Conservation (phyloP, 2,113 vertebrate species). For the Condylura cristata region DNA sequence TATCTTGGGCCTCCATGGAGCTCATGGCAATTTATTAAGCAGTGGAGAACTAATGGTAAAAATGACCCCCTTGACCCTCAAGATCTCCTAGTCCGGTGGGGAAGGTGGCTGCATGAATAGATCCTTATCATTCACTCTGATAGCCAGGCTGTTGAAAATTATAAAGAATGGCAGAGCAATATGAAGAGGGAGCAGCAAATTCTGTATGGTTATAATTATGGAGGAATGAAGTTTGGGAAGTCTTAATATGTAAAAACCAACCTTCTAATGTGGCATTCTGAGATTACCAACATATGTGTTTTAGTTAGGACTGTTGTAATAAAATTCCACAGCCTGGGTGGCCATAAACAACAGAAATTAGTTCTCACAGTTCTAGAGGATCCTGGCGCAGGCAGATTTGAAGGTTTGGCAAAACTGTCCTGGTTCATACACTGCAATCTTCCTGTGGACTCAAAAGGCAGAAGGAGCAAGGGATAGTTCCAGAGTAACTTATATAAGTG, state of each 20-base stretch:
- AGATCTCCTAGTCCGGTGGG: background rate
- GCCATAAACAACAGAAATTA: background rate
- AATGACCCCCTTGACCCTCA: background rate
- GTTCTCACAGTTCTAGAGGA: background rate
- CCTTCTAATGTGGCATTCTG: background rate
- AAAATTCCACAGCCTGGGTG: background rate
- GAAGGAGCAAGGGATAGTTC: background rate
- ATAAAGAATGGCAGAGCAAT: background rate
- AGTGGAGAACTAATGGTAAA: background rate
- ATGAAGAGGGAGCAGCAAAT: background rate
- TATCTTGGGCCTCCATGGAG: background rate
- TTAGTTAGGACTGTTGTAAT: background rate
- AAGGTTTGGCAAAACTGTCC: background rate
- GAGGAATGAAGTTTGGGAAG: background rate
- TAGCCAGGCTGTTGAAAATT: background rate
- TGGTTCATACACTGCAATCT: background rate
- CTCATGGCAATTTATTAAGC: background rate
- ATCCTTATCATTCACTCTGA: background rate
- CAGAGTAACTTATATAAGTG: background rate
- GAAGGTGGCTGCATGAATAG: background rate
- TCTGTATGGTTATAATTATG: background rate
- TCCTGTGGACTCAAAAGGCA: background rate
- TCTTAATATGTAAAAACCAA: background rate
- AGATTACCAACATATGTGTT: background rate
- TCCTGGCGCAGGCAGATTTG: background rate